Percentiles rank a stretch among this genome's conserved stretches.
phyloP scores from a whole-genome alignment of 2,888 invertebrate genomes.

The Cactoblastis cactorum region DNA sequence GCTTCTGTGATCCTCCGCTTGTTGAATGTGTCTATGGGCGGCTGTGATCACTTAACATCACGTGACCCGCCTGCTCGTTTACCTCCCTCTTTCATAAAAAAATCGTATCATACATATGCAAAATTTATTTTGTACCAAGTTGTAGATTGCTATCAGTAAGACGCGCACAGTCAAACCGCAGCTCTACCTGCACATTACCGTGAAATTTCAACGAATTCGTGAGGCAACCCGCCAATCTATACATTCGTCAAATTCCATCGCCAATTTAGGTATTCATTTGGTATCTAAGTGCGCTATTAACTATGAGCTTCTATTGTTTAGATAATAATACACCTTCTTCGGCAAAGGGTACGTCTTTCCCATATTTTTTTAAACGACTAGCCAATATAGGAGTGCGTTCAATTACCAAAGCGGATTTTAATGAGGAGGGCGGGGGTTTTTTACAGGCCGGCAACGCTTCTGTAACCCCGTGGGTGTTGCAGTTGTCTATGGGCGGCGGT shows the following conservation, averaged over 20 bases:
- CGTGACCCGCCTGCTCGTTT: no score
- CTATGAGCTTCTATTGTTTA: neutral
- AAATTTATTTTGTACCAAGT: no score
- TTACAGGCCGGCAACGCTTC: no score
- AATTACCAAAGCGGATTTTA: no score
- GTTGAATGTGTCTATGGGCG: no score
- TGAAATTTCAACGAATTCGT: slow-evolving; percentile 6
- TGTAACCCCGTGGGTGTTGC: no score
- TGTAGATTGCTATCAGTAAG: neutral
- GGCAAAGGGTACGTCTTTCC: slow-evolving; percentile 1
- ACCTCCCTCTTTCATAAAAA: no score
- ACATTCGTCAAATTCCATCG: neutral
- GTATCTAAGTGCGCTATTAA: neutral
- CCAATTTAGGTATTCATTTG: slow-evolving; percentile 3
- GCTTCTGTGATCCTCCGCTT: no score
- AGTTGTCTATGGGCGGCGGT: no score
- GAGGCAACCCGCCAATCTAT: neutral
- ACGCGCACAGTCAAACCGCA: neutral
- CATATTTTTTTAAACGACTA: neutral
- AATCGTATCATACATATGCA: no score
- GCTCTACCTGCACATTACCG: slow-evolving; percentile 1
- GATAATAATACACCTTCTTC: neutral
- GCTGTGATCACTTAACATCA: no score
- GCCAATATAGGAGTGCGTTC: neutral
- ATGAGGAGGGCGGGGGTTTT: no score